Evolutionary conservation across 2,888 invertebrate species (phyloP).

Genomic region (Eristalis intricaria): DNA sequence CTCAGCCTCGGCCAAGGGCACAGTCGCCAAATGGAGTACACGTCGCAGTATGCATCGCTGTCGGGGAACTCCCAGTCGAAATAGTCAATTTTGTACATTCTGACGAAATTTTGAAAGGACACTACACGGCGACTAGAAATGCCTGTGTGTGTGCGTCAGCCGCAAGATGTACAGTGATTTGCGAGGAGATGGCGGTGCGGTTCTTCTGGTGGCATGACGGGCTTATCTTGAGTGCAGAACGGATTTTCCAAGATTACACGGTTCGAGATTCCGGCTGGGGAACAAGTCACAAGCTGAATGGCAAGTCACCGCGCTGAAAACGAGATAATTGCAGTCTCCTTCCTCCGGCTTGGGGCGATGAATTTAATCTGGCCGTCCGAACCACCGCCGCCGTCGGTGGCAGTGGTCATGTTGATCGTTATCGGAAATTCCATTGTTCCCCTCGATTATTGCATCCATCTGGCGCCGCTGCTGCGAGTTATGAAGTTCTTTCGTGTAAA

Average conservation of each 20-base stretch:
- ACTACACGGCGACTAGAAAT: not conserved
- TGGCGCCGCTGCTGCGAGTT: conserved; percentile 15
- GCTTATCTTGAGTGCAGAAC: too few relatives aligned
- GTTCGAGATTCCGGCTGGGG: too few relatives aligned
- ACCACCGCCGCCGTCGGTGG: too few relatives aligned
- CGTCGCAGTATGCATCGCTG: conserved; percentile 68
- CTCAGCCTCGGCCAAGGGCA: not conserved
- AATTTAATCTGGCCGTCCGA: too few relatives aligned
- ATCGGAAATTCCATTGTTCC: conserved; percentile 32
- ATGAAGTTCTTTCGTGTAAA: conserved; percentile 45
- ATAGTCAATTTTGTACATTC: conserved; percentile 74
- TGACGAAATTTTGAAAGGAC: conserved; percentile 46
- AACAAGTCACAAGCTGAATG: too few relatives aligned
- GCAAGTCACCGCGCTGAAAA: too few relatives aligned
- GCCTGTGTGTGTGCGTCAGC: too few relatives aligned
- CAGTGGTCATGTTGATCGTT: not conserved
- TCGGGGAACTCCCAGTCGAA: conserved; percentile 73
- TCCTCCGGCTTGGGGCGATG: too few relatives aligned
- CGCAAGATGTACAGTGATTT: not conserved
- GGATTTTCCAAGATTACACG: too few relatives aligned
- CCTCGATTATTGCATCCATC: conserved; percentile 1
- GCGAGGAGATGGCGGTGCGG: too few relatives aligned
- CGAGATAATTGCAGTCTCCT: too few relatives aligned
- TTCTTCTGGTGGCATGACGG: not conserved
- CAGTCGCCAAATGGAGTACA: conserved; percentile 75